Conservation (phyloP, 1,140 invertebrate genomes). For the Brachystomella parvula region DNA sequence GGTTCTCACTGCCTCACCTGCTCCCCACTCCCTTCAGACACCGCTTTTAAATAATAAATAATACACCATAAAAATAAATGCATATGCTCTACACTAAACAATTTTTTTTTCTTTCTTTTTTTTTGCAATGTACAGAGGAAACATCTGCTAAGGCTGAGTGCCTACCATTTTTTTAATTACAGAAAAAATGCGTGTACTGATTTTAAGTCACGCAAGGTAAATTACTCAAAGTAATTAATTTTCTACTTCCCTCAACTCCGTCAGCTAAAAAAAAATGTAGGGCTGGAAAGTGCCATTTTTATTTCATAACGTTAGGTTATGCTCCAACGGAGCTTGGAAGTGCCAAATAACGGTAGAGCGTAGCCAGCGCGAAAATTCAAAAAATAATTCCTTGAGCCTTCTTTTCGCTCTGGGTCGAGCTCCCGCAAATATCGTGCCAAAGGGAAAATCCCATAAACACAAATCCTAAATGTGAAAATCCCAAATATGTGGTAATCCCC, state of each 20-base stretch:
- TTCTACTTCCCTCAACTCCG: neutral
- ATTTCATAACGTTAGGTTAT: too few relatives aligned
- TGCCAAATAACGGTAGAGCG: neutral
- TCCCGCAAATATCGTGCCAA: too few relatives aligned
- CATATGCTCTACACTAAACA: neutral
- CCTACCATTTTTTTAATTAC: neutral
- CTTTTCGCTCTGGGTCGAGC: too few relatives aligned
- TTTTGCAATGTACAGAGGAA: neutral
- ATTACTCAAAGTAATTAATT: neutral
- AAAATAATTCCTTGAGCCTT: too few relatives aligned
- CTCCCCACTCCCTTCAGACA: neutral
- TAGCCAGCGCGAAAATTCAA: too few relatives aligned
- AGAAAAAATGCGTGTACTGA: neutral
- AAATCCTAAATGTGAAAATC: too few relatives aligned
- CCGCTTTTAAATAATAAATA: neutral
- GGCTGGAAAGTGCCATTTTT: too few relatives aligned
- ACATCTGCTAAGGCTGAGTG: neutral
- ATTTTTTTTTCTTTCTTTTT: neutral
- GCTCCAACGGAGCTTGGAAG: neutral
- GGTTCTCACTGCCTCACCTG: too few relatives aligned
- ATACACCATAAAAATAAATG: neutral
- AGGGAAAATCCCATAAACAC: too few relatives aligned
- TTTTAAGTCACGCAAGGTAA: neutral
- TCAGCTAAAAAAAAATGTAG: neutral
- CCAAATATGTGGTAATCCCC: too few relatives aligned